phyloP scores from a whole-genome alignment of 2,888 invertebrate species.

The Gerris lacustris region DNA sequence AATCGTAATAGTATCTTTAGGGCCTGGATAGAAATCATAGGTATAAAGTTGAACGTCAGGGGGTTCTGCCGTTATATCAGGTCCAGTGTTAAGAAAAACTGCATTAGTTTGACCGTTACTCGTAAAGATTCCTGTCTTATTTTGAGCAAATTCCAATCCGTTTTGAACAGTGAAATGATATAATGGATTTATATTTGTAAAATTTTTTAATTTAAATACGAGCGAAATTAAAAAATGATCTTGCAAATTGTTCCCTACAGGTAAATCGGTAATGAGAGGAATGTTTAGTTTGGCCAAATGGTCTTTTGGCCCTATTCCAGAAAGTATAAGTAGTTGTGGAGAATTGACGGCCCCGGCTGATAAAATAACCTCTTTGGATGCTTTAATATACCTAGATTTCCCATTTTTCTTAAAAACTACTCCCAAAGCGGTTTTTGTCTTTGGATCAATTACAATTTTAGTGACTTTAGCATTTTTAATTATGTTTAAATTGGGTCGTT shows the following conservation, averaged over 20 bases:
- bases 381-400: slow-evolving; percentile 6
- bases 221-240: slow-evolving; percentile 13
- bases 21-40: background rate
- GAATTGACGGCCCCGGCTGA: slow-evolving; percentile 23
- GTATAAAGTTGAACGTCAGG: background rate
- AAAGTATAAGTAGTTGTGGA: slow-evolving; percentile 26
- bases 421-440: slow-evolving; percentile 19
- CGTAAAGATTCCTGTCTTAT: slow-evolving; percentile 13
- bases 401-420: slow-evolving; percentile 18
- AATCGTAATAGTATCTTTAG: background rate
- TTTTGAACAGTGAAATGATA: slow-evolving; percentile 3
- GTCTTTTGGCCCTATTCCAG: slow-evolving; percentile 24
- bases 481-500: slow-evolving; percentile 22
- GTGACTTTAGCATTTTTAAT: slow-evolving; percentile 19
- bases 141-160: slow-evolving; percentile 11
- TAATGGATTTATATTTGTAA: background rate
- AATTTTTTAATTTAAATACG: slow-evolving; percentile 10
- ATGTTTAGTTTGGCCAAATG: slow-evolving; percentile 11
- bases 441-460: slow-evolving; percentile 20
- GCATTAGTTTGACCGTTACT: background rate
- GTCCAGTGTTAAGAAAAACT: background rate
- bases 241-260: slow-evolving; percentile 18
- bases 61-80: background rate
- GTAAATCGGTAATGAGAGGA: slow-evolving; percentile 9
- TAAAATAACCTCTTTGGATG: slow-evolving; percentile 24